phyloP scores from a whole-genome alignment of 2,888 invertebrate species.

The Exocentrus adspersus region DNA sequence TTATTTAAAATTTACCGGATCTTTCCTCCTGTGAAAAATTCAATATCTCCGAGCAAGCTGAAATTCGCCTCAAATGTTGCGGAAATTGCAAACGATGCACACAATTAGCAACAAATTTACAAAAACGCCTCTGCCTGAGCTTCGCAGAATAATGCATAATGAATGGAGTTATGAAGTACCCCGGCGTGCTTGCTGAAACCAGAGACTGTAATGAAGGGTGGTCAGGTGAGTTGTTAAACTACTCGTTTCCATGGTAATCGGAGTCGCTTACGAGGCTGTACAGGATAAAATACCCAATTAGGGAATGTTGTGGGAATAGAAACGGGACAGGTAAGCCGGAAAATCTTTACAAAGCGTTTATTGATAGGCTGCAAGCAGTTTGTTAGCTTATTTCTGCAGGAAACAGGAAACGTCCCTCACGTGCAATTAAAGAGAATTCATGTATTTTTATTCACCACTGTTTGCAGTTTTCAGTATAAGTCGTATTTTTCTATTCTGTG shows the following conservation, averaged over 20 bases:
- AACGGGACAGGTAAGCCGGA: conserved; percentile 18
- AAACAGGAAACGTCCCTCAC: too few relatives aligned
- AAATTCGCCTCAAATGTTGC: conserved; percentile 11
- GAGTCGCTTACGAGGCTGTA: conserved; percentile 33
- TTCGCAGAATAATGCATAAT: conserved; percentile 45
- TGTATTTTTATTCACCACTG: too few relatives aligned
- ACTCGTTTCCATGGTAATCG: conserved; percentile 40
- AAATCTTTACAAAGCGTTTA: not conserved
- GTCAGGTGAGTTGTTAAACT: conserved; percentile 37
- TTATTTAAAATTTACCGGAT: not conserved
- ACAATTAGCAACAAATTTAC: conserved; percentile 23
- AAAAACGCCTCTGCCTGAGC: conserved; percentile 10
- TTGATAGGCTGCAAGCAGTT: not conserved
- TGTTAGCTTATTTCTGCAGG: too few relatives aligned
- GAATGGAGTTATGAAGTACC: conserved; percentile 47
- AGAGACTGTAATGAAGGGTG: conserved; percentile 22
- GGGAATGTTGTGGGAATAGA: conserved; percentile 31
- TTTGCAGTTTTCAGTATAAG: too few relatives aligned
- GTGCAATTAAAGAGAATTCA: too few relatives aligned
- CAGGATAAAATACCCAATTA: conserved; percentile 36
- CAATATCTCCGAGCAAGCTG: conserved; percentile 2
- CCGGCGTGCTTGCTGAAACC: conserved; percentile 23
- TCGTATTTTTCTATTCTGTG: too few relatives aligned
- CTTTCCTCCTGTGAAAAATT: not conserved
- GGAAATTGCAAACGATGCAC: conserved; percentile 17